A percentile compares a stretch with the other conserved stretches of the same genome.
Conservation (phyloP, 2,888 invertebrate species). For the Pyrocoelia pectoralis region DNA sequence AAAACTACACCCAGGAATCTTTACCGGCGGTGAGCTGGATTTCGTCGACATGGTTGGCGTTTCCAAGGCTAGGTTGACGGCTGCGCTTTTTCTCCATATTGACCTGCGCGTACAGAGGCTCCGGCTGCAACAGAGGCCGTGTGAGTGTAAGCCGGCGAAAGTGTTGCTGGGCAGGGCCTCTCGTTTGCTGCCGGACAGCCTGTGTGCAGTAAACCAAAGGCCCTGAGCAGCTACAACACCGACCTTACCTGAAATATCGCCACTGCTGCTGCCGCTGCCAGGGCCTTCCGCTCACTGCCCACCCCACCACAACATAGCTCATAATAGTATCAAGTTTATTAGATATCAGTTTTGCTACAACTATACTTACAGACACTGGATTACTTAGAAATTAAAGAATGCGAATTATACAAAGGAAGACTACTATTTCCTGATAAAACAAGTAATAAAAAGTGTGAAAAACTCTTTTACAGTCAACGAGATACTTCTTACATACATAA, state of each 20-base stretch:
- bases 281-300: conserved; percentile 56
- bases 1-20: conserved; percentile 59
- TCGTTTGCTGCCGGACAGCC: conserved; percentile 52
- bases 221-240: conserved; percentile 59
- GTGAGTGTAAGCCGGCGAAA: conserved; percentile 34
- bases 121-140: conserved; percentile 57
- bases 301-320: conserved; percentile 52
- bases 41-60: conserved; percentile 54
- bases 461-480: conserved; percentile 47
- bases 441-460: conserved; percentile 41
- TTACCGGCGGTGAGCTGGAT: conserved; percentile 54
- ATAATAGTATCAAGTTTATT: conserved; percentile 51
- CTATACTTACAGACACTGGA: conserved; percentile 45
- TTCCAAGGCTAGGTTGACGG: conserved; percentile 59
- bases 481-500: conserved; percentile 45
- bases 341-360: conserved; percentile 45
- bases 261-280: conserved; percentile 51
- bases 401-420: conserved; percentile 44
- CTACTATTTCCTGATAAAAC: conserved; percentile 42
- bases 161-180: conserved; percentile 58
- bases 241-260: conserved; percentile 57
- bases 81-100: conserved; percentile 71
- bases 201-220: conserved; percentile 59
- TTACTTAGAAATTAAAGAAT: conserved; percentile 40
- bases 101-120: conserved; percentile 72